Conservation (phyloP, 2,113 vertebrate species). For the Gracilinanus agilis region DNA sequence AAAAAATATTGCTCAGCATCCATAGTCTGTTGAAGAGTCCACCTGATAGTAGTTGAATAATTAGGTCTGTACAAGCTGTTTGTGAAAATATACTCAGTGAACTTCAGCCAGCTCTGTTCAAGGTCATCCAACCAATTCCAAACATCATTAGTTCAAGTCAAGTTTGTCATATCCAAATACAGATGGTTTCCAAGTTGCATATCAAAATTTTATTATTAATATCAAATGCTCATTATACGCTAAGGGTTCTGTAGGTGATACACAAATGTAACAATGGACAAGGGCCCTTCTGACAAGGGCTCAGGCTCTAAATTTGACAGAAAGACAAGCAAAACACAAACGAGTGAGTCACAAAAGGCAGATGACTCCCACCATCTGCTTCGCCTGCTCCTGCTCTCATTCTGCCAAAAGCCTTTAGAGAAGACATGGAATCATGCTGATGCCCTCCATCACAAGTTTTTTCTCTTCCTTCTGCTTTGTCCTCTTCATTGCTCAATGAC, state of each 20-base stretch:
- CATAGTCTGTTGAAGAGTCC: conserved; percentile 78
- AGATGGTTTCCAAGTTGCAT: background rate
- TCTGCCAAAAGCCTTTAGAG: conserved; percentile 75
- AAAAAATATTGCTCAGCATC: conserved; percentile 67
- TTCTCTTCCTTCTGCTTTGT: conserved; percentile 51
- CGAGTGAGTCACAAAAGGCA: conserved; percentile 51
- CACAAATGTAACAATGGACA: conserved; percentile 41
- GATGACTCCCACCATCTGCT: conserved; percentile 72
- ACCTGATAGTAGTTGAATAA: conserved; percentile 75
- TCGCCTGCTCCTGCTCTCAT: conserved; percentile 45
- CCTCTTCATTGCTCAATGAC: conserved; percentile 57
- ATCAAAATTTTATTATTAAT: conserved; percentile 32
- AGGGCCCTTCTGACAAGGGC: conserved; percentile 10
- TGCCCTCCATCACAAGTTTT: conserved; percentile 27
- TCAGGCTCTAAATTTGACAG: conserved; percentile 54
- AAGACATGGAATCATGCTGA: conserved; percentile 66
- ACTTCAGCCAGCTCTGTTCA: conserved; percentile 63
- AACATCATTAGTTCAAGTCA: conserved; percentile 61
- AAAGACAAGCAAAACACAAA: conserved; percentile 56
- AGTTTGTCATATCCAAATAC: conserved; percentile 56
- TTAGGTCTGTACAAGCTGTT: conserved; percentile 73
- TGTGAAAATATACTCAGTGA: conserved; percentile 50
- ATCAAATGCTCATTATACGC: conserved; percentile 2
- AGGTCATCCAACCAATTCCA: conserved; percentile 65
- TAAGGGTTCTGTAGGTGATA: background rate